phyloP scores from a whole-genome alignment of 2,113 vertebrate genomes.

The Trinectes maculatus region DNA sequence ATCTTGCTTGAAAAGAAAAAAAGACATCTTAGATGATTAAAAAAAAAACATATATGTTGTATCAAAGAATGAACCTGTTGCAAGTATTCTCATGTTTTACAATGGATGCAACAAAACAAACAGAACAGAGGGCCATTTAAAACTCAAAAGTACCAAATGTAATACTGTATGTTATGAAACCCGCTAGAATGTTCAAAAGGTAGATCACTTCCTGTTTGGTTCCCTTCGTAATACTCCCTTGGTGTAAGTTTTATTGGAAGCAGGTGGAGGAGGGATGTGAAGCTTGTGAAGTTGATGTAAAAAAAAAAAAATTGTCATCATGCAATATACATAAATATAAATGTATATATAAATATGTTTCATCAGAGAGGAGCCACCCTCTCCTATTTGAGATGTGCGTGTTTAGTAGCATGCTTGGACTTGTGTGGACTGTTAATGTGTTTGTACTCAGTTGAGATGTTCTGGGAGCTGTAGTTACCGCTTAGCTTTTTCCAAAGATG shows the following conservation, averaged over 20 bases:
- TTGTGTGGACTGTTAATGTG: conserved; percentile 70
- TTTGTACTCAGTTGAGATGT: conserved; percentile 66
- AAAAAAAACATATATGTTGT: conserved; percentile 68
- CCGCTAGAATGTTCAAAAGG: conserved; percentile 74
- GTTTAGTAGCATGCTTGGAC: conserved; percentile 79
- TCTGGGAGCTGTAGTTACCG: conserved; percentile 47
- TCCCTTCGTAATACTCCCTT: conserved; percentile 40
- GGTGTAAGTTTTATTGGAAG: conserved; percentile 64
- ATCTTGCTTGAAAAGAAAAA: conserved; percentile 81
- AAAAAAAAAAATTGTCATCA: conserved; percentile 60
- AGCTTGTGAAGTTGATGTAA: conserved; percentile 55
- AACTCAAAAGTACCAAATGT: conserved; percentile 80
- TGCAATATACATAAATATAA: conserved; percentile 63
- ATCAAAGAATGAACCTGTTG: conserved; percentile 76
- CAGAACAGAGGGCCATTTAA: conserved; percentile 74
- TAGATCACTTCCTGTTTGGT: conserved; percentile 55
- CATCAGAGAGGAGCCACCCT: conserved; percentile 35
- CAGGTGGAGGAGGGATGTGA: conserved; percentile 67
- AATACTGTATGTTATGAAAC: conserved; percentile 76
- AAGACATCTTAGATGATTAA: conserved; percentile 61
- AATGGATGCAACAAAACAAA: conserved; percentile 80
- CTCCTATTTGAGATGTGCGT: conserved; percentile 66
- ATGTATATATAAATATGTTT: conserved; percentile 48
- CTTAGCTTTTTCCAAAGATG: conserved; percentile 28
- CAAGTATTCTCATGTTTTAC: conserved; percentile 84